Conservation (phyloP, 2,888 invertebrate genomes). For the Pachycephus smyrnensis region DNA sequence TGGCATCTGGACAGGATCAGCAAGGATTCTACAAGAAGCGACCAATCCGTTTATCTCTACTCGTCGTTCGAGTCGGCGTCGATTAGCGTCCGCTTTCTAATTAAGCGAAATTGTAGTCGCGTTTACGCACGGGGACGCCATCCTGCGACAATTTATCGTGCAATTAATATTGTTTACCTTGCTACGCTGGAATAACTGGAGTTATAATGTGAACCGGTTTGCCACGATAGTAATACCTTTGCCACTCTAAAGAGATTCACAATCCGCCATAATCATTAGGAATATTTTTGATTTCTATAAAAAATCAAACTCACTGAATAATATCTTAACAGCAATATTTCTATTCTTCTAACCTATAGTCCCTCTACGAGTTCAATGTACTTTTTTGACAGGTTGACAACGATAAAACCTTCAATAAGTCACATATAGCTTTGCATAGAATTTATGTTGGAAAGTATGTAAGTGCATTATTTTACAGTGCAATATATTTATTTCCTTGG, state of each 20-base stretch:
- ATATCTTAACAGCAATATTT: not conserved
- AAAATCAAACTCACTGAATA: no score
- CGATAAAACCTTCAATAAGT: no score
- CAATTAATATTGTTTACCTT: slow-evolving; percentile 52
- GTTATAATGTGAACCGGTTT: slow-evolving; percentile 48
- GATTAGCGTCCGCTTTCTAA: not conserved
- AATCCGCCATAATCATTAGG: not conserved
- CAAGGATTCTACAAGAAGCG: not conserved
- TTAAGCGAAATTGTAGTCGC: not conserved
- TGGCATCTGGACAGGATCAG: not conserved
- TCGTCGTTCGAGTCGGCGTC: not conserved
- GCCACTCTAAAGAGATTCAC: not conserved
- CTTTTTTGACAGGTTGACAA: no score
- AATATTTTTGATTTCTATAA: not conserved
- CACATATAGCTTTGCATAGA: not conserved
- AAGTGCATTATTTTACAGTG: not conserved
- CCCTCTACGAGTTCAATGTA: not conserved
- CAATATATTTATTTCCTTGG: not conserved
- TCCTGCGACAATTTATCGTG: slow-evolving; percentile 44
- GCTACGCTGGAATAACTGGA: slow-evolving; percentile 40
- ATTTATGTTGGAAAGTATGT: not conserved
- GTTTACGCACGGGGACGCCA: not conserved
- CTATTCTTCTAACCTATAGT: not conserved
- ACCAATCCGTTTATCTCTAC: not conserved
- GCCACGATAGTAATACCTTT: not conserved